A percentile compares a stretch with the other conserved stretches of the same genome.
Evolutionary conservation across 2,888 invertebrate species (phyloP).

Genomic region (Melanchra persicariae): DNA sequence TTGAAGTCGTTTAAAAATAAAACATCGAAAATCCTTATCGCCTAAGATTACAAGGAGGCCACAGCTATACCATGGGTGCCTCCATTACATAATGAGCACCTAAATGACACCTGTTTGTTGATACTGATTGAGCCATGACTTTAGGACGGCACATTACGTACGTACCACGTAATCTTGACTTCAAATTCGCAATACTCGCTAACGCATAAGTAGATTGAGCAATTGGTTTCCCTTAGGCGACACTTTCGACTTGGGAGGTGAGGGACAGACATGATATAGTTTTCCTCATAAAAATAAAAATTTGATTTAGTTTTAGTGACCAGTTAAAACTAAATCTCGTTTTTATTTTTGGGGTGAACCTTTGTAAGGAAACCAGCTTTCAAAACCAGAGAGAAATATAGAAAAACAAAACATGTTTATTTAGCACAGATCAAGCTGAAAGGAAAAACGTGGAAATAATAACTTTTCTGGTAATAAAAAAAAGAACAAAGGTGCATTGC

Average conservation of each 20-base stretch:
- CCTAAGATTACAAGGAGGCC: not conserved
- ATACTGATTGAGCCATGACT: slow-evolving; percentile 46
- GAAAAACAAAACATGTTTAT: not conserved
- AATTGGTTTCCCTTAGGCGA: slow-evolving; percentile 40
- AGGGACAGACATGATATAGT: not conserved
- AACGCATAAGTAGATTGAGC: slow-evolving; percentile 52
- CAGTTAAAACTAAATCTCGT: not conserved
- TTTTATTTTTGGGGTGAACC: not conserved
- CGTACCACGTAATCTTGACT: slow-evolving; percentile 51
- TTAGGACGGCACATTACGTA: slow-evolving; percentile 41
- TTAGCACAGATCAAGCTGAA: no score
- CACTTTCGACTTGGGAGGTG: slow-evolving; percentile 31
- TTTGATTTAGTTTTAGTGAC: no score
- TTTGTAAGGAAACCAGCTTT: not conserved
- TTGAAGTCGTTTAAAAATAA: no score
- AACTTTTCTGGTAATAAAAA: no score
- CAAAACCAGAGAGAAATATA: not conserved
- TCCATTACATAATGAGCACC: not conserved
- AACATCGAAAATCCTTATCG: no score
- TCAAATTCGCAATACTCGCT: slow-evolving; percentile 55
- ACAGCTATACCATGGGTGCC: not conserved
- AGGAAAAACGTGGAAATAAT: no score
- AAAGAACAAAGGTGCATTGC: no score
- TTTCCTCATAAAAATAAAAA: no score
- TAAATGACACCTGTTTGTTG: slow-evolving; percentile 38